Evolutionary conservation across 2,888 invertebrate species (phyloP).

Genomic region (Chymomyza fuscimana): DNA sequence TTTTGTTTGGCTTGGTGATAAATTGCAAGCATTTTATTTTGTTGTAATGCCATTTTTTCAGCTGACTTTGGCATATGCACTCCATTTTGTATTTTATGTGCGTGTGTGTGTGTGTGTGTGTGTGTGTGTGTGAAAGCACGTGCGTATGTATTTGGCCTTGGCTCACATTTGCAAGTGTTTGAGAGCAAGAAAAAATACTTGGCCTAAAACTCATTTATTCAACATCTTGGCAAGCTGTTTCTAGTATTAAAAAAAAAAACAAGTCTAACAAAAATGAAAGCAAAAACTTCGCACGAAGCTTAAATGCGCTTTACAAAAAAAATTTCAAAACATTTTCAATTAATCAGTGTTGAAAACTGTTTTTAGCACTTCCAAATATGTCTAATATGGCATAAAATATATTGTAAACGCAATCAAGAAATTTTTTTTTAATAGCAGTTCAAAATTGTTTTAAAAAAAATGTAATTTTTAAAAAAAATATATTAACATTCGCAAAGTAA

Average conservation of each 20-base stretch:
- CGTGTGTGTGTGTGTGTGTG: neutral
- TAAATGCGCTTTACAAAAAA: neutral
- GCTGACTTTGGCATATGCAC: neutral
- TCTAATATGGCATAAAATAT: too few relatives aligned
- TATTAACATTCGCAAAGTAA: too few relatives aligned
- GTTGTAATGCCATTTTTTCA: conserved; percentile 25
- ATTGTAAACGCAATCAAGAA: too few relatives aligned
- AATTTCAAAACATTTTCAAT: too few relatives aligned
- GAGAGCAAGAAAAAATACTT: neutral
- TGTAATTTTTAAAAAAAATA: too few relatives aligned
- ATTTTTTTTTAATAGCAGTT: too few relatives aligned
- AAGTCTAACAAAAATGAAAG: neutral
- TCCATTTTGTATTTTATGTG: neutral
- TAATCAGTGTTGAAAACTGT: too few relatives aligned
- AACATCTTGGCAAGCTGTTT: neutral
- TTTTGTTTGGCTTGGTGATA: conserved; percentile 42
- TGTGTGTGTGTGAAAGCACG: conserved; percentile 1
- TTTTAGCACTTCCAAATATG: too few relatives aligned
- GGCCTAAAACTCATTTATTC: neutral
- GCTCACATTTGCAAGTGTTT: conserved; percentile 15
- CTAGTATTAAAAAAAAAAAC: neutral
- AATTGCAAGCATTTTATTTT: conserved; percentile 57
- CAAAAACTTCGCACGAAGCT: neutral
- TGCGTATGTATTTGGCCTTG: conserved; percentile 31
- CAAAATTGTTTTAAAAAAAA: too few relatives aligned